A percentile compares a stretch with the other conserved stretches of the same genome.
Conservation (phyloP, 2,113 vertebrate species). For the Odontophorus gujanensis region DNA sequence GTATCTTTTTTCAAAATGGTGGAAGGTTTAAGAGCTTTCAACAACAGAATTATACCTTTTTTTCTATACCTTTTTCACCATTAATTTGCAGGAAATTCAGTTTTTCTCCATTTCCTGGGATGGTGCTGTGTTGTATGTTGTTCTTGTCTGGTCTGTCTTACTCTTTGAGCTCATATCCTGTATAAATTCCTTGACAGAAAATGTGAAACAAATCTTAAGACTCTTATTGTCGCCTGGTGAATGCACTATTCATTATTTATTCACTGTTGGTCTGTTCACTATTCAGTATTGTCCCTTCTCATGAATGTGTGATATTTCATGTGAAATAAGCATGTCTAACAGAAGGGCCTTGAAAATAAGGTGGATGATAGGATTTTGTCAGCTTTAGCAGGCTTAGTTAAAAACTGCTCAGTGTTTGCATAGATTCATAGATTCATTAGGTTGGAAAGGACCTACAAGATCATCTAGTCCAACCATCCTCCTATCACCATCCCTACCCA, state of each 20-base stretch:
- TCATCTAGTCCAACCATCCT: too few relatives aligned
- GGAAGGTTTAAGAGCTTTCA: background rate
- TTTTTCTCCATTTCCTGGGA: background rate
- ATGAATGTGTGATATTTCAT: background rate
- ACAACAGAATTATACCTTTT: background rate
- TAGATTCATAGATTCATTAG: too few relatives aligned
- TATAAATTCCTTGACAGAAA: background rate
- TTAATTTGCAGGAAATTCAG: background rate
- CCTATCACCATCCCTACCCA: too few relatives aligned
- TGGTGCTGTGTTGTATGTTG: rapidly evolving
- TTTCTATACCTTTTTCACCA: rapidly evolving
- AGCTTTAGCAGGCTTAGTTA: background rate
- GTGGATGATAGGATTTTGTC: background rate
- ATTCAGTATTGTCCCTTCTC: background rate
- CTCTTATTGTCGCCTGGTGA: background rate
- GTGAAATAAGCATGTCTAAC: background rate
- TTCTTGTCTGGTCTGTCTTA: background rate
- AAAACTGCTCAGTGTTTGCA: background rate
- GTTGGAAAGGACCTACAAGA: too few relatives aligned
- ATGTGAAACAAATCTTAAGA: background rate
- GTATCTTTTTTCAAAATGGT: background rate
- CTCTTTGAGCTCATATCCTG: rapidly evolving
- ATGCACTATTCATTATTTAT: background rate
- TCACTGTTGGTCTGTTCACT: background rate
- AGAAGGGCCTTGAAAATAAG: background rate